These are phyloP conservation scores for Sepiola atlantica DNA, from an alignment of 2,888 invertebrate species.

Conservation along the genomic window DNA sequence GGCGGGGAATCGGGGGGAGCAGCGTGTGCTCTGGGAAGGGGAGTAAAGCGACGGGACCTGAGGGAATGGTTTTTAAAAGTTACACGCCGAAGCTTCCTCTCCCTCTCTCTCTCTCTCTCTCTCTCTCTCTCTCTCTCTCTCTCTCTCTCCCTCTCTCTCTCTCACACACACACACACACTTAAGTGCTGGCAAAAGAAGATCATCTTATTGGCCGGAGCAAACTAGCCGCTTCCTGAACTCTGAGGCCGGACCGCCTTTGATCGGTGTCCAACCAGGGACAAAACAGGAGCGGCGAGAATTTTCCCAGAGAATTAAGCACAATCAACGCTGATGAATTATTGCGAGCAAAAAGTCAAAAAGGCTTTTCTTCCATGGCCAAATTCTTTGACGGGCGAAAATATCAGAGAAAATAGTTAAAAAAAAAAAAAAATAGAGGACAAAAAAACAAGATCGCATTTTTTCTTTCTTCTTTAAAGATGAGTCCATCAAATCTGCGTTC, in stretches of 20 bases:
- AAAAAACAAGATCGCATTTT: too few species aligned
- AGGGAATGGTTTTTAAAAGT: slow-evolving; percentile 3
- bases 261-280: neutral
- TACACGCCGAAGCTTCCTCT: neutral
- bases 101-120: too few species aligned
- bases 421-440: too few species aligned
- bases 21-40: neutral
- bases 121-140: neutral
- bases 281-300: neutral
- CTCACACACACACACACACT: neutral
- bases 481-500: too few species aligned
- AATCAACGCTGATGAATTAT: neutral
- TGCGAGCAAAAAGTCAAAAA: neutral
- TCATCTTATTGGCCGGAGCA: neutral
- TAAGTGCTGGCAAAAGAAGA: neutral
- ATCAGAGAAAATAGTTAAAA: neutral
- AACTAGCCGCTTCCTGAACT: slow-evolving; percentile 19
- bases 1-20: neutral
- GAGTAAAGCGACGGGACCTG: neutral
- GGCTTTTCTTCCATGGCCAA: neutral
- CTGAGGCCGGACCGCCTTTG: neutral
- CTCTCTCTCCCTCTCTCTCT: neutral
- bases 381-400: neutral
- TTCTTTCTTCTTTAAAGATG: too few species aligned
- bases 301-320: slow-evolving; percentile 19